These are phyloP conservation scores for Balanococcus diminutus DNA, from an alignment of 2,888 invertebrate species.

Conservation along the genomic window DNA sequence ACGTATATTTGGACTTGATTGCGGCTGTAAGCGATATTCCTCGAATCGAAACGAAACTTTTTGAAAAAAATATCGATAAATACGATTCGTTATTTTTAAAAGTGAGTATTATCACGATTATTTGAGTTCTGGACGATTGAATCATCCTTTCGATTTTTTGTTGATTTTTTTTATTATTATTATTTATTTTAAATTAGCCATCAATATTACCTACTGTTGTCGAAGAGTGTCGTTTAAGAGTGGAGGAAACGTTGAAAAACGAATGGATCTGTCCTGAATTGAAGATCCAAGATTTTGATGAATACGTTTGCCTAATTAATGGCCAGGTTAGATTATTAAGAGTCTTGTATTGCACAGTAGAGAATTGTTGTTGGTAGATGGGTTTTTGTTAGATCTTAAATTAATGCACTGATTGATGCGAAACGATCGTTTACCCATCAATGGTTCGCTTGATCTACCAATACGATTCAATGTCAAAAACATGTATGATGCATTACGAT, in stretches of 20 bases:
- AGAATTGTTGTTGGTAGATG: too few species aligned
- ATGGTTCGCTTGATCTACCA: too few species aligned
- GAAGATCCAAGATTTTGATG: slow-evolving; percentile 76
- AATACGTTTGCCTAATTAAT: slow-evolving; percentile 76
- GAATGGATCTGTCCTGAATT: slow-evolving; percentile 77
- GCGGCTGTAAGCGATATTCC: slow-evolving; percentile 75
- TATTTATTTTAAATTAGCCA: neutral
- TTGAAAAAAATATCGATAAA: slow-evolving; percentile 65
- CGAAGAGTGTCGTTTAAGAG: slow-evolving; percentile 67
- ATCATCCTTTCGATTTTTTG: too few species aligned
- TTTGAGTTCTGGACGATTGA: too few species aligned
- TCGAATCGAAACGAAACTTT: slow-evolving; percentile 79
- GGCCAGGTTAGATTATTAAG: slow-evolving; percentile 66
- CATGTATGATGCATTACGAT: too few species aligned
- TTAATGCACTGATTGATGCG: too few species aligned
- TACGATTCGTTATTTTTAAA: neutral
- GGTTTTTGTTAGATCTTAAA: too few species aligned
- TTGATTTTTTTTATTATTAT: neutral
- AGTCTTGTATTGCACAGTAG: too few species aligned
- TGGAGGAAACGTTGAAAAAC: slow-evolving; percentile 71
- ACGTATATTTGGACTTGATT: slow-evolving; percentile 76
- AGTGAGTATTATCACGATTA: neutral
- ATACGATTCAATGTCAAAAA: too few species aligned
- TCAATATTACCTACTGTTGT: slow-evolving; percentile 65
- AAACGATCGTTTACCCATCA: too few species aligned